Conservation (phyloP, 2,888 invertebrate genomes). For the Acanthosoma haemorrhoidale region DNA sequence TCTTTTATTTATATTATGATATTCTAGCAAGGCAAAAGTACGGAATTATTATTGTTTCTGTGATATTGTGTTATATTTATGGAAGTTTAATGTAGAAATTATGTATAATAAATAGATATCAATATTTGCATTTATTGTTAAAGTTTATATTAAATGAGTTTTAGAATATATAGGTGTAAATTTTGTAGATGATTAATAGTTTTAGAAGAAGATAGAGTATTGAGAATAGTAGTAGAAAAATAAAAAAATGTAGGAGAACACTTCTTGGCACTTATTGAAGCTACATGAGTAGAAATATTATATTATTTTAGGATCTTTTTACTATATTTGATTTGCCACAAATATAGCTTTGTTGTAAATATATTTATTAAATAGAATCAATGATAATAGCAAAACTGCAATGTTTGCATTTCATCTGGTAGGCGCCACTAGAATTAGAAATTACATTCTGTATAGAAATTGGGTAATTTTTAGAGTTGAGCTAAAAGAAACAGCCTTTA, state of each 20-base stretch:
- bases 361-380: background rate
- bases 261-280: constrained; percentile 21
- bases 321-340: constrained; percentile 1
- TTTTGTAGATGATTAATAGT: constrained; percentile 16
- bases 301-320: constrained; percentile 7
- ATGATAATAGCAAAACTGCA: background rate
- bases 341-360: constrained; percentile 1
- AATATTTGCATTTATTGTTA: constrained; percentile 2
- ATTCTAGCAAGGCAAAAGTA: background rate
- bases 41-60: constrained; percentile 2
- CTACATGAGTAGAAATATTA: constrained; percentile 22
- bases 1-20: background rate
- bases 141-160: constrained; percentile 5
- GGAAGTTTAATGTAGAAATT: background rate
- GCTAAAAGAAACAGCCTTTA: too few species aligned
- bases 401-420: background rate
- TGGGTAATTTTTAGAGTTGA: too few species aligned
- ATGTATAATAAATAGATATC: background rate
- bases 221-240: constrained; percentile 18
- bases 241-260: constrained; percentile 19
- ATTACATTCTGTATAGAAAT: too few species aligned
- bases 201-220: constrained; percentile 22
- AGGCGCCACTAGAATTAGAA: background rate
- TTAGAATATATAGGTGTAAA: constrained; percentile 18
- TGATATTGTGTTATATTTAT: constrained; percentile 11